phyloP scores from a whole-genome alignment of 2,888 invertebrate genomes.

The Cerastis rubricosa region DNA sequence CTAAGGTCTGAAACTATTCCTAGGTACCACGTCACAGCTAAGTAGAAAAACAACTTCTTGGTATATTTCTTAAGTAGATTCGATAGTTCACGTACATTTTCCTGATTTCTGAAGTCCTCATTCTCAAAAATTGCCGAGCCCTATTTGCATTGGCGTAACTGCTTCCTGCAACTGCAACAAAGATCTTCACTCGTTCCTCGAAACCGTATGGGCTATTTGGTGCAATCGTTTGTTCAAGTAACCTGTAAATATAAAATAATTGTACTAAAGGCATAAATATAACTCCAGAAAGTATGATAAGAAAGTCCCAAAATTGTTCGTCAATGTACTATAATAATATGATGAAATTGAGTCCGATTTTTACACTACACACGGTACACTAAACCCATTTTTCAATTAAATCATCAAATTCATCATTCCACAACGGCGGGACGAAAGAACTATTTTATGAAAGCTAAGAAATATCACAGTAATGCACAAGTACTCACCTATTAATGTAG shows the following conservation, averaged over 20 bases:
- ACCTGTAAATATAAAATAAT: constrained; percentile 66
- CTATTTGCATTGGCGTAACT: constrained; percentile 84
- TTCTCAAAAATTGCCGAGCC: constrained; percentile 87
- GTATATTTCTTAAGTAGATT: not conserved
- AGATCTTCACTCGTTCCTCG: constrained; percentile 86
- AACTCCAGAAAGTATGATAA: not conserved
- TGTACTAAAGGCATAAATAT: not conserved
- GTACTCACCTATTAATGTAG: constrained; percentile 88
- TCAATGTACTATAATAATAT: no score
- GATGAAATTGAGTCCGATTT: not conserved
- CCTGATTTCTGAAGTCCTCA: constrained; percentile 79
- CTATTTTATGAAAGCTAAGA: no score
- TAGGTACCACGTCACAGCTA: not conserved
- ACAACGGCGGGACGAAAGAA: no score
- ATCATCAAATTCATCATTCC: not conserved
- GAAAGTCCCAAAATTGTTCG: no score
- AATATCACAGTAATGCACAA: not conserved
- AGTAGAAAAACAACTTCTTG: not conserved
- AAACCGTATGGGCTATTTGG: constrained; percentile 72
- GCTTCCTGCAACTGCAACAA: constrained; percentile 84
- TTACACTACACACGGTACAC: not conserved
- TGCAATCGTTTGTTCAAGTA: constrained; percentile 76
- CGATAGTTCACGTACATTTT: constrained; percentile 73
- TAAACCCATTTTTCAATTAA: not conserved
- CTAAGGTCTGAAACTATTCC: no score